Evolutionary conservation across 64 coral and sea anemone genomes (phyloP).

Genomic region (Dendronephthya gigantea): DNA sequence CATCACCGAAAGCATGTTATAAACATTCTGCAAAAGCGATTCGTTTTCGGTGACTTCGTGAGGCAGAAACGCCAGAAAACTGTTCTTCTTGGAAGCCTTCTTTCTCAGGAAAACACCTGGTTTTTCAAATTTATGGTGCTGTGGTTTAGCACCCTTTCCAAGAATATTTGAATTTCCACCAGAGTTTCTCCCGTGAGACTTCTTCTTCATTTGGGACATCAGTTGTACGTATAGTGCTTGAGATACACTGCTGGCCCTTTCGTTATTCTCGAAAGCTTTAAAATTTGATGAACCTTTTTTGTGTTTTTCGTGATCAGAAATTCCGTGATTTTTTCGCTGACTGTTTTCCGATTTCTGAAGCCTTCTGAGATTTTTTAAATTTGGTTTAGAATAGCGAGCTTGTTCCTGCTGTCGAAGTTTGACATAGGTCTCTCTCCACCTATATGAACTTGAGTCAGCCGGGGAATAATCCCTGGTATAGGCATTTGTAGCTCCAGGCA

Average conservation of each 20-base stretch:
- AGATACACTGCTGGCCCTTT: background rate
- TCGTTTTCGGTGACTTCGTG: slow-evolving; percentile 9
- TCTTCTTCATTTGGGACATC: background rate
- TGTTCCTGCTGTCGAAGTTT: background rate
- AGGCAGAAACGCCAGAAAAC: slow-evolving; percentile 1
- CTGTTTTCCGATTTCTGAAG: background rate
- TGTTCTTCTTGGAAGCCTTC: background rate
- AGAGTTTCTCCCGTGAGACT: background rate
- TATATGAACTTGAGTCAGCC: background rate
- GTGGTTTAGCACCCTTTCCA: background rate
- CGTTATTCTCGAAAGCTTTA: background rate
- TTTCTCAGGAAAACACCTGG: background rate
- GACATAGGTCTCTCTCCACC: background rate
- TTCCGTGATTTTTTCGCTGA: background rate
- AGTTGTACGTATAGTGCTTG: background rate
- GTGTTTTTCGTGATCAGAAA: background rate
- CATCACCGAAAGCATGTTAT: background rate
- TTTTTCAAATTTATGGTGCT: background rate
- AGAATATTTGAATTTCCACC: background rate
- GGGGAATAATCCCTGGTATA: background rate
- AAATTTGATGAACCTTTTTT: background rate
- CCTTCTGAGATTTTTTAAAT: background rate
- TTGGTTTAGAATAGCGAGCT: background rate
- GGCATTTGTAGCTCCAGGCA: background rate
- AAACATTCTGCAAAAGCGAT: background rate